phyloP scores from a whole-genome alignment of 2,113 vertebrate species.

The Peromyscus polionotus region DNA sequence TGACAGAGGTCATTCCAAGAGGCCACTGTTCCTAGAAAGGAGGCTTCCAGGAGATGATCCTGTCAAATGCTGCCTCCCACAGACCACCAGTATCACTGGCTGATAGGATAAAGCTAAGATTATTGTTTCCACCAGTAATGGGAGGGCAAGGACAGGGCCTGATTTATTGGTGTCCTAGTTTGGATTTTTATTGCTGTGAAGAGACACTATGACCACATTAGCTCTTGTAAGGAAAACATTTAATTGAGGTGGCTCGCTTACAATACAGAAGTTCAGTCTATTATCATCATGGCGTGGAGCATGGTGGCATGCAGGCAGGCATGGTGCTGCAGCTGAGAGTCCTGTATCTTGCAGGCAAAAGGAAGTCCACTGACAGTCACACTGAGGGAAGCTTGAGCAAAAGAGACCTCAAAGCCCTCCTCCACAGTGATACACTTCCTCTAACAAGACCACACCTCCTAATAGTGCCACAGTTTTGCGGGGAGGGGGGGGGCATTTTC shows the following conservation, averaged over 20 bases:
- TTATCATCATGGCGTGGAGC: too few species aligned
- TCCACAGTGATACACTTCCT: neutral
- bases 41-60: neutral
- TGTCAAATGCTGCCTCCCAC: neutral
- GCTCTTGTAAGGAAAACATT: too few species aligned
- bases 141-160: neutral
- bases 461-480: neutral
- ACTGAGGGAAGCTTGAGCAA: too few species aligned
- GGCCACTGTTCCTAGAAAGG: neutral
- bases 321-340: neutral
- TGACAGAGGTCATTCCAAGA: conserved; percentile 34
- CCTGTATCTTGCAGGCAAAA: too few species aligned
- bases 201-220: too few species aligned
- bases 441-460: neutral
- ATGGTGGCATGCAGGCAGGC: too few species aligned
- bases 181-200: too few species aligned
- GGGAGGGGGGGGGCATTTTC: neutral
- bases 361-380: too few species aligned
- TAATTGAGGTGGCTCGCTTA: too few species aligned
- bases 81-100: neutral
- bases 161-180: too few species aligned
- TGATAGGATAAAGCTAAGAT: neutral
- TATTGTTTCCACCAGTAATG: neutral
- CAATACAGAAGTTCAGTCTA: too few species aligned
- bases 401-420: too few species aligned